Percentiles rank a stretch among this genome's conserved stretches.
Evolutionary conservation across 2,797 vertebrate species (phyloP).

Genomic region (Tapirus indicus): DNA sequence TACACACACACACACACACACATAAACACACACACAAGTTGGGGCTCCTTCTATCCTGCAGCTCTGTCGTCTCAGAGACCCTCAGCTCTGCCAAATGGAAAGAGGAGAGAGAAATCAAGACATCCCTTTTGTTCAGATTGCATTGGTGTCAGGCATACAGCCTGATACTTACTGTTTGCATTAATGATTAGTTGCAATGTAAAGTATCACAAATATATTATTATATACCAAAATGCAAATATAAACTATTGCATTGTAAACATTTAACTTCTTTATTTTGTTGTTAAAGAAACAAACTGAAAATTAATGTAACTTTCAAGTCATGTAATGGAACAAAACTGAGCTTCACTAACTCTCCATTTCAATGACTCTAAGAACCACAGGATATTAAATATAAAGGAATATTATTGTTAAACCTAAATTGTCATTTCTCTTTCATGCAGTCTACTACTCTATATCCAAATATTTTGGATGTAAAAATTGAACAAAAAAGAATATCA

Average conservation of each 20-base stretch:
- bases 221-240: background rate
- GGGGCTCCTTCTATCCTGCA: background rate
- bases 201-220: background rate
- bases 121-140: background rate
- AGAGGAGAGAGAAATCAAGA: background rate
- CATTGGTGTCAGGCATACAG: background rate
- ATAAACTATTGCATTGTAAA: background rate
- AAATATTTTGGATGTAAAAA: background rate
- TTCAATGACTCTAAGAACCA: background rate
- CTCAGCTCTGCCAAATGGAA: background rate
- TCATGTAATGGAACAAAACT: background rate
- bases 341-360: background rate
- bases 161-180: background rate
- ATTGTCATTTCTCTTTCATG: background rate
- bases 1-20: rapidly evolving
- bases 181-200: background rate
- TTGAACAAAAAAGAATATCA: background rate
- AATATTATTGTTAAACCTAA: background rate
- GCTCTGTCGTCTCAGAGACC: background rate
- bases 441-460: background rate
- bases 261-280: background rate
- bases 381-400: background rate
- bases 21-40: too few species aligned
- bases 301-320: background rate
- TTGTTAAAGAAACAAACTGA: background rate